Evolutionary conservation across 2,113 vertebrate genomes (phyloP).

Genomic region (Trematocara marginatum): DNA sequence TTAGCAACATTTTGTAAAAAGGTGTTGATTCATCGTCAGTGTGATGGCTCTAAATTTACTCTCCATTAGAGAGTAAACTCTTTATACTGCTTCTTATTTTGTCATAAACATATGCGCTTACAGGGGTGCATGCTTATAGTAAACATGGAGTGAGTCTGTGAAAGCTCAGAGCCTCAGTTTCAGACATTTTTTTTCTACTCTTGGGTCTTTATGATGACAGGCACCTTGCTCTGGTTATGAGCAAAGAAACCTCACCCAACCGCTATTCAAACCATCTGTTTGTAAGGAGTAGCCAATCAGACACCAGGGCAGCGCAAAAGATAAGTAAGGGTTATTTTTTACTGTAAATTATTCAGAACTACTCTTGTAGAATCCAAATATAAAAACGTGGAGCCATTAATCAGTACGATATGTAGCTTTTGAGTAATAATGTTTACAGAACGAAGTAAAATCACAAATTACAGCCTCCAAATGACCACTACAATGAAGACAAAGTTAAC

Average conservation of each 20-base stretch:
- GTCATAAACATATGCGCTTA: background rate
- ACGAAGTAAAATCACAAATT: background rate
- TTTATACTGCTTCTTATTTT: background rate
- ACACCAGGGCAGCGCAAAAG: background rate
- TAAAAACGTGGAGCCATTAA: background rate
- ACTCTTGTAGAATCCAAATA: background rate
- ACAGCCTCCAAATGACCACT: background rate
- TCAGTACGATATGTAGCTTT: background rate
- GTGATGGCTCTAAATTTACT: background rate
- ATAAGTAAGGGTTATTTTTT: background rate
- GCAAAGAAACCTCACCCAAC: background rate
- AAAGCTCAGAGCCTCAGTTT: background rate
- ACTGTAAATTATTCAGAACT: background rate
- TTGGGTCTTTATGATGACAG: background rate
- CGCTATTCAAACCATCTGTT: background rate
- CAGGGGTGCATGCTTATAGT: background rate
- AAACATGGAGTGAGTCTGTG: background rate
- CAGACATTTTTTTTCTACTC: background rate
- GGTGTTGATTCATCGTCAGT: background rate
- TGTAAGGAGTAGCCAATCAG: background rate
- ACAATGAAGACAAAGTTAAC: background rate
- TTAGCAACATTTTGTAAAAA: background rate
- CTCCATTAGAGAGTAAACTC: background rate
- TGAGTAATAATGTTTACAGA: background rate
- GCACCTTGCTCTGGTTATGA: background rate